Conservation (phyloP, 2,797 vertebrate genomes). For the Okamejei kenojei region DNA sequence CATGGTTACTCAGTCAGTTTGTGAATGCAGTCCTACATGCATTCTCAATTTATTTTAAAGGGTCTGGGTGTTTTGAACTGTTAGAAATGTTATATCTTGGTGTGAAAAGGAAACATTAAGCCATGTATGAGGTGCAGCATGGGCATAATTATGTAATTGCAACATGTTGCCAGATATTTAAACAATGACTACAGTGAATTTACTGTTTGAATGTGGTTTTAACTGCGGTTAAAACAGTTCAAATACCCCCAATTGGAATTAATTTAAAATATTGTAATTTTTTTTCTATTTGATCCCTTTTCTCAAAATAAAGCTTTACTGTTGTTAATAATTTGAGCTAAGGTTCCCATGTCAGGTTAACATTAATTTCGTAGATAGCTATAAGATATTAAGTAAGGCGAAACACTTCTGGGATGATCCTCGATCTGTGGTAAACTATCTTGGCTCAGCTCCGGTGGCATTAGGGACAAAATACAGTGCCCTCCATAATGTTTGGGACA, state of each 20-base stretch:
- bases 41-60: background rate
- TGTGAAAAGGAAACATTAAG: background rate
- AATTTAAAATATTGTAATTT: background rate
- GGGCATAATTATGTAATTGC: conserved; percentile 15
- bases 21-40: background rate
- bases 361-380: background rate
- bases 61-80: background rate
- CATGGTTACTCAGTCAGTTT: background rate
- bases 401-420: background rate
- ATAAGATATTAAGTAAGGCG: background rate
- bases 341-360: background rate
- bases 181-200: background rate
- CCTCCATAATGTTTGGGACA: no score
- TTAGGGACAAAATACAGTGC: background rate
- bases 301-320: background rate
- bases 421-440: no score
- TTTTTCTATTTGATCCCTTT: no score
- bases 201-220: background rate
- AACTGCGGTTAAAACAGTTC: background rate
- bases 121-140: background rate
- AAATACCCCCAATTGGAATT: background rate
- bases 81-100: background rate
- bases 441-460: background rate
- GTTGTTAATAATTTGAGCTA: background rate
- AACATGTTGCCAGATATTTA: background rate